These are phyloP conservation scores for Rhagonycha lutea DNA, from an alignment of 2,888 invertebrate species.

Conservation along the genomic window DNA sequence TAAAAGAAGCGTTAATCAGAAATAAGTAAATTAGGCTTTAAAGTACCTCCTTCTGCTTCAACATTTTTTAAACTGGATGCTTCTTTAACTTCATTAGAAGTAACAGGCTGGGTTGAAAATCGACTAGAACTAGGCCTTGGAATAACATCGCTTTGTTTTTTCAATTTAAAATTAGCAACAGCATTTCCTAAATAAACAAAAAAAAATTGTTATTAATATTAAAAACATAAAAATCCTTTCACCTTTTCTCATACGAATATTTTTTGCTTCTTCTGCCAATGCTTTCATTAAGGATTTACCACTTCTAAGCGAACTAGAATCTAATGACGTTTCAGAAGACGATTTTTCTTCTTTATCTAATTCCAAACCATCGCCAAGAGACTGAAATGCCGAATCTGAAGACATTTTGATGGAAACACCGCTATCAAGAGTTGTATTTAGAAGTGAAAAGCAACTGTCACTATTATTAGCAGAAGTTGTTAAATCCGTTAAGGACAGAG, in stretches of 20 bases:
- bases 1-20: slow-evolving; percentile 3
- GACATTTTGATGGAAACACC: slow-evolving; percentile 56
- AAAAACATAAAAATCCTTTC: slow-evolving; percentile 12
- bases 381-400: slow-evolving; percentile 62
- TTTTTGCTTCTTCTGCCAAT: slow-evolving; percentile 54
- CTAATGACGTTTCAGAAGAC: slow-evolving; percentile 45
- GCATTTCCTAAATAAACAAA: slow-evolving; percentile 33
- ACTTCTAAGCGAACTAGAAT: slow-evolving; percentile 31
- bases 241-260: slow-evolving; percentile 56
- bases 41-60: slow-evolving; percentile 55
- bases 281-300: slow-evolving; percentile 63
- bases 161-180: slow-evolving; percentile 40
- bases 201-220: not conserved
- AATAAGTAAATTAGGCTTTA: slow-evolving; percentile 4
- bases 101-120: slow-evolving; percentile 76
- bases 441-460: slow-evolving; percentile 42
- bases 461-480: slow-evolving; percentile 42
- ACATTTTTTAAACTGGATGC: slow-evolving; percentile 50
- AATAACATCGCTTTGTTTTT: slow-evolving; percentile 18
- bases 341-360: slow-evolving; percentile 49
- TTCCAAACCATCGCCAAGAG: slow-evolving; percentile 52
- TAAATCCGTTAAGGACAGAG: slow-evolving; percentile 49
- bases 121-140: slow-evolving; percentile 42
- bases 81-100: slow-evolving; percentile 65
- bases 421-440: slow-evolving; percentile 62